Percentiles rank a stretch among this genome's conserved stretches.
These are phyloP conservation scores for Pygoscelis adeliae DNA, from an alignment of 2,113 vertebrate species.

Conservation along the genomic window DNA sequence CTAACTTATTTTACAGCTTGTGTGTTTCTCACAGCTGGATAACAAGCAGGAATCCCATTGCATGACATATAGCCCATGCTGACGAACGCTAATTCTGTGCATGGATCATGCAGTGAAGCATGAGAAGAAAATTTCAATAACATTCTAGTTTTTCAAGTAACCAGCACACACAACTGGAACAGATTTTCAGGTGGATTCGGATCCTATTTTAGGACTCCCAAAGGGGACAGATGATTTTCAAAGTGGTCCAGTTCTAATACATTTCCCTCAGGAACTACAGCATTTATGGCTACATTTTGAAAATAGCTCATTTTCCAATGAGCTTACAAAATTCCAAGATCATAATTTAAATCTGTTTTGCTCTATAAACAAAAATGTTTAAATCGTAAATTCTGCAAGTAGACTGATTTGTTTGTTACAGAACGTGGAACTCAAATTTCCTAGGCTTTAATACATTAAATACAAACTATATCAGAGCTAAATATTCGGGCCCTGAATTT, in stretches of 20 bases:
- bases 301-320: not conserved
- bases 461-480: not conserved
- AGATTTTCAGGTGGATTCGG: slow-evolving; percentile 1
- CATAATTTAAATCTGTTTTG: not conserved
- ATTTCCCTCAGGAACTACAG: not conserved
- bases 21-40: slow-evolving; percentile 60
- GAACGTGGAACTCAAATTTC: not conserved
- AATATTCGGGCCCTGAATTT: not conserved
- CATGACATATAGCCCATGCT: slow-evolving; percentile 45
- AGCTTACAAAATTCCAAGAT: not conserved
- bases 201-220: not conserved
- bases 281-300: not conserved
- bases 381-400: not conserved
- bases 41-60: slow-evolving; percentile 47
- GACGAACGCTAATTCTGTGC: slow-evolving; percentile 67
- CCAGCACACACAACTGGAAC: not conserved
- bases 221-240: not conserved
- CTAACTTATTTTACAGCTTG: slow-evolving; percentile 58
- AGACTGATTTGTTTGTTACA: not conserved
- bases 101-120: slow-evolving; percentile 24
- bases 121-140: slow-evolving; percentile 49
- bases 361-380: not conserved
- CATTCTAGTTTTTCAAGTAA: slow-evolving; percentile 7
- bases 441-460: not conserved
- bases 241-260: not conserved